These are phyloP conservation scores for Plagodis pulveraria DNA, from an alignment of 2,888 invertebrate genomes.

Conservation along the genomic window DNA sequence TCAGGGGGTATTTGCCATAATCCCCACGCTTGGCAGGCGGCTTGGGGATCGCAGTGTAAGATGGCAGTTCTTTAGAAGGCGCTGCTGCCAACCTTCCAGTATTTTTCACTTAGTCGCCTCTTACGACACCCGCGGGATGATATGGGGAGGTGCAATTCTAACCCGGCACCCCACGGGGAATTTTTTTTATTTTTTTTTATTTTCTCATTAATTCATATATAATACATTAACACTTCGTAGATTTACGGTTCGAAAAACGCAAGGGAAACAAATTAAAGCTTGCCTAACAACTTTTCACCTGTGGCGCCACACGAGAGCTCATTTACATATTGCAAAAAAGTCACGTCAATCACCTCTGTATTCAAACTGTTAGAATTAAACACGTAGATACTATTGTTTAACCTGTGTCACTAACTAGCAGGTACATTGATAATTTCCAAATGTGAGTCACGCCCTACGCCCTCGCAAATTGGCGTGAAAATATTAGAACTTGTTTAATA, in stretches of 20 bases:
- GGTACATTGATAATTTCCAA: constrained; percentile 8
- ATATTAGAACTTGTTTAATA: neutral
- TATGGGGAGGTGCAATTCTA: too few species aligned
- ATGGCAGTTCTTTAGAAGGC: too few species aligned
- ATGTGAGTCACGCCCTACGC: neutral
- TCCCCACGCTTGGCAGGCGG: too few species aligned
- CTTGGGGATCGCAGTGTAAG: too few species aligned
- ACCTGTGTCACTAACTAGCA: neutral
- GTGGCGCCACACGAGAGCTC: constrained; percentile 18
- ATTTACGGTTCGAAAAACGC: neutral
- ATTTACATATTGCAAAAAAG: constrained; percentile 47
- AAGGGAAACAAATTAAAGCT: constrained; percentile 3
- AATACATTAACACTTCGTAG: too few species aligned
- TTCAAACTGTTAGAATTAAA: constrained; percentile 22
- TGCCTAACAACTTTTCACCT: constrained; percentile 9
- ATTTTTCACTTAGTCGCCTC: too few species aligned
- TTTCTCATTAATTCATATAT: too few species aligned
- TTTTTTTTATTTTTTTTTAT: too few species aligned
- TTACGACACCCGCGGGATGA: too few species aligned
- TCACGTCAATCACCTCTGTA: constrained; percentile 51
- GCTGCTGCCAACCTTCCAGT: too few species aligned
- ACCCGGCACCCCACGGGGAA: too few species aligned
- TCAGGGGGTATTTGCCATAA: too few species aligned
- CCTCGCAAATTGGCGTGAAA: neutral
- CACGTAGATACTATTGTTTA: neutral